Evolutionary conservation across 2,888 invertebrate genomes (phyloP).

Genomic region (Eurois occulta): DNA sequence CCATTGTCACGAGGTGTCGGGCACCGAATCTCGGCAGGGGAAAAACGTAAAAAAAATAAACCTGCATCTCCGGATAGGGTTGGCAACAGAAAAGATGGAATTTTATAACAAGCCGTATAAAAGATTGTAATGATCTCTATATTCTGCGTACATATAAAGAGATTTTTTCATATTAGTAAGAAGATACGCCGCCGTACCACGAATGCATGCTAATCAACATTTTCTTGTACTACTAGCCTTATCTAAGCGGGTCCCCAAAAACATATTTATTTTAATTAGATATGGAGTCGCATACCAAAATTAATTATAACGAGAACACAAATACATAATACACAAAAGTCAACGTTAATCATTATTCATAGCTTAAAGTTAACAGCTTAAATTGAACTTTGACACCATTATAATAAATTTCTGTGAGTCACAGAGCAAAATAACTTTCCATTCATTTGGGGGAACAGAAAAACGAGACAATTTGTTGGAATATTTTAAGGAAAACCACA

Average conservation of each 20-base stretch:
- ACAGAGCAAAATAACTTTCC: conserved; percentile 68
- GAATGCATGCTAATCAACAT: background rate
- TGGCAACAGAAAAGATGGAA: conserved; percentile 41
- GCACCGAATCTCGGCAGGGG: conserved; percentile 69
- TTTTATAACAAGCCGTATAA: conserved; percentile 3
- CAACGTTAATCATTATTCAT: conserved; percentile 61
- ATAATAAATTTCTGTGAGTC: conserved; percentile 68
- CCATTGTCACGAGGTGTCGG: conserved; percentile 84
- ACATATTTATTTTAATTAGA: conserved; percentile 37
- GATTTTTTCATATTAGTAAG: background rate
- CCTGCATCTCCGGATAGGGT: conserved; percentile 47
- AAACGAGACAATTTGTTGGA: conserved; percentile 48
- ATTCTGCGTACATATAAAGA: background rate
- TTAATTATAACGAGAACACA: conserved; percentile 57
- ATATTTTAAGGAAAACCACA: conserved; percentile 56
- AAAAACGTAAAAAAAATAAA: conserved; percentile 75
- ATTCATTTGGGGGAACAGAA: conserved; percentile 49
- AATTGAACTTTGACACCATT: conserved; percentile 73
- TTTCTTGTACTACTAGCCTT: conserved; percentile 13
- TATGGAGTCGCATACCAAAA: conserved; percentile 43
- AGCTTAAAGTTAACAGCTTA: conserved; percentile 58
- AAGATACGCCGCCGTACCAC: conserved; percentile 2
- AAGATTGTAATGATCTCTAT: background rate
- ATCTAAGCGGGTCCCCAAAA: conserved; percentile 14
- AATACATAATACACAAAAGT: conserved; percentile 40